Evolutionary conservation across 2,888 invertebrate species (phyloP).

Genomic region (Anoplius nigerrimus): DNA sequence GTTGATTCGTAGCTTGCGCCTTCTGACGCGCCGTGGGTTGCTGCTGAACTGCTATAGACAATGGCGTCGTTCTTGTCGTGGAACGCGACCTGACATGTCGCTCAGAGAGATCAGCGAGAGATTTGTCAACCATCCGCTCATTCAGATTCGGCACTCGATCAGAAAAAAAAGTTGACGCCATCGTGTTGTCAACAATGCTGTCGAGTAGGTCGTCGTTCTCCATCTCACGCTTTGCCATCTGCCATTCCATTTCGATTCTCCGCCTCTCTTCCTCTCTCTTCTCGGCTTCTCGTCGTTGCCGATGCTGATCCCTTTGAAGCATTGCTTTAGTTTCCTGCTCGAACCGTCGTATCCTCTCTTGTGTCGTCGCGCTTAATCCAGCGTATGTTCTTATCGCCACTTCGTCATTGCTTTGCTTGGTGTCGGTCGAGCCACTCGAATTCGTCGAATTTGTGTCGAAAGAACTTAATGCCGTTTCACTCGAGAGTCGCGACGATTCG

Average conservation of each 20-base stretch:
- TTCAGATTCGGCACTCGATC: slow-evolving; percentile 59
- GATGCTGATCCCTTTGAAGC: slow-evolving; percentile 76
- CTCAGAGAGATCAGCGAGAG: slow-evolving; percentile 43
- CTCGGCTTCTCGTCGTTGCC: slow-evolving; percentile 68
- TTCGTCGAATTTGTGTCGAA: slow-evolving; percentile 69
- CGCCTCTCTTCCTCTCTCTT: slow-evolving; percentile 76
- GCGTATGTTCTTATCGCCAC: slow-evolving; percentile 79
- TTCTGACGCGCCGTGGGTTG: slow-evolving; percentile 61
- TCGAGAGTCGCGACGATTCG: slow-evolving; percentile 42
- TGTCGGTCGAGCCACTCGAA: slow-evolving; percentile 66
- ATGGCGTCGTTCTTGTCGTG: slow-evolving; percentile 53
- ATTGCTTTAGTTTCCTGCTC: slow-evolving; percentile 86
- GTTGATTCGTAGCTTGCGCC: slow-evolving; percentile 59
- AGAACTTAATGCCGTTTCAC: slow-evolving; percentile 55
- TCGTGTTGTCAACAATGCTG: slow-evolving; percentile 74
- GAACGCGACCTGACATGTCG: slow-evolving; percentile 56
- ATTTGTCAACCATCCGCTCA: slow-evolving; percentile 56
- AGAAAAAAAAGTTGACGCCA: slow-evolving; percentile 56
- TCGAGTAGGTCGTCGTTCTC: slow-evolving; percentile 77
- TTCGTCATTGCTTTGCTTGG: slow-evolving; percentile 70
- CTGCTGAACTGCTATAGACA: slow-evolving; percentile 66
- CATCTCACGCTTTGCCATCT: slow-evolving; percentile 76
- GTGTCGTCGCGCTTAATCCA: slow-evolving; percentile 79
- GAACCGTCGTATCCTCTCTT: slow-evolving; percentile 83
- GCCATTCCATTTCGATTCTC: slow-evolving; percentile 76